Base-by-base conservation (phyloP, 2,113 vertebrate species). In the Podarcis cretensis region DNA sequence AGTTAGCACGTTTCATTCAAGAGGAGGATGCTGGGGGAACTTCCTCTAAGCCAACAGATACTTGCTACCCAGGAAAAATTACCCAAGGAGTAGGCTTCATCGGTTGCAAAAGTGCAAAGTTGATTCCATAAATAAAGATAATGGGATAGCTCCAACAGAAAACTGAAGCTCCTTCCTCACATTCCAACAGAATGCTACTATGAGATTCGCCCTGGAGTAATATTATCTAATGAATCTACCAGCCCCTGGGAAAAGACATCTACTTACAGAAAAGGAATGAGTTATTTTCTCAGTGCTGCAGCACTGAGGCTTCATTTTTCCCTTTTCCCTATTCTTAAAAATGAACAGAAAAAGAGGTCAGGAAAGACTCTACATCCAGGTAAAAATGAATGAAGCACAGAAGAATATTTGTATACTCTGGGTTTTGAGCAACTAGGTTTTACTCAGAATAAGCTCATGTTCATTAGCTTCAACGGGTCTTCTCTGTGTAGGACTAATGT, bases 331-430 rank as follows among this genome's bases (percentile, higher is more conserved):
- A 90, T 87, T 91, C 93, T 68, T 63, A 63, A 63, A 63, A 63
- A 63, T 63, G 59, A 63, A 20, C 16, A 63, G 59, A 63, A 63
- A 63, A 63, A 93, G 93, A 95, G 93, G 48, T 10, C 48, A 54
- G 48, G 48, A 81, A 91, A 65, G 91, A 84, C 43, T 32, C 65
- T 83, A 78, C 66, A 84, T 91, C 85, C 89, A 20, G 30, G 76
- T 73, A 91, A 93, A 54, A 89, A 92, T 85, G 89, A 94, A 95
- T 87, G 86, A 92, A 48, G 74, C 86, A 93, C 83, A 91, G 90
- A 93, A 93, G 93, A 84, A 79, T 93, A 90, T 71, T 89, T 90
- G 92, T 86, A 95, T 40, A 1, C 71, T 79, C 69, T 59, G 48
- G 48, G 1, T 54, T 54, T 54, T 54, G 48, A 54, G 48, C 48